Evolutionary conservation across 2,888 invertebrate genomes (phyloP), one percentile per base, ranked within the genome.

Genomic region (Alloplasta piceator): DNA sequence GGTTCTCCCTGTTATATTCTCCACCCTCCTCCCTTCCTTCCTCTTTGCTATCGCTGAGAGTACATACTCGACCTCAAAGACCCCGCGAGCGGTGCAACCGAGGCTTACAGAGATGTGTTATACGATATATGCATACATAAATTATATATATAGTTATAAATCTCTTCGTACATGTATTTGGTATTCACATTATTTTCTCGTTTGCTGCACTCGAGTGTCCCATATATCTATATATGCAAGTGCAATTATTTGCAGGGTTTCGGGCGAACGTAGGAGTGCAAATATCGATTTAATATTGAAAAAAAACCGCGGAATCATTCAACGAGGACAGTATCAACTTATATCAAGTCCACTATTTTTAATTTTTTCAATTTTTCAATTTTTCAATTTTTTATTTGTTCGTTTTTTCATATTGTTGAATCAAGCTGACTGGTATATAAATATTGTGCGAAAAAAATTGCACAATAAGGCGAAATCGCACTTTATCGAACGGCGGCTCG

Each of bases 1-100:
- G 75, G 55, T 74, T 84, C 74, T 56, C 64, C 76, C 74, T 61
- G 60, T 78, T 71, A 63, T 82, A 78, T 75, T 80, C 71, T 64
- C 48, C 75, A 43, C 48, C 50, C 72, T 75, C 63, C 60, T 46
- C 48, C 55, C 26, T 50, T 58, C 50, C 64, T 52, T 72, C 56
- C 58, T 81, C 80, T 76, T 48, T 56, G 7, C 26, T 58, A 58
- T 79, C 64, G 70, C 64, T 66, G 68, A 72, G 48, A 52, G 52
- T 76, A 72, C 50, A 61, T 79, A 75, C 78, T 80, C 79, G 79
- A 80, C 63, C 76, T 68, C 78, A 16, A 56, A 75, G 72, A 78
- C 48, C 67, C 63, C 41, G 67, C 36, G 63, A 26, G 50, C 52
- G 52, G 48, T 77, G 73, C 73, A 64, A 50, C 52, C 5, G 38